phyloP scores from a whole-genome alignment of 2,113 vertebrate species.

The Callipepla californica region DNA sequence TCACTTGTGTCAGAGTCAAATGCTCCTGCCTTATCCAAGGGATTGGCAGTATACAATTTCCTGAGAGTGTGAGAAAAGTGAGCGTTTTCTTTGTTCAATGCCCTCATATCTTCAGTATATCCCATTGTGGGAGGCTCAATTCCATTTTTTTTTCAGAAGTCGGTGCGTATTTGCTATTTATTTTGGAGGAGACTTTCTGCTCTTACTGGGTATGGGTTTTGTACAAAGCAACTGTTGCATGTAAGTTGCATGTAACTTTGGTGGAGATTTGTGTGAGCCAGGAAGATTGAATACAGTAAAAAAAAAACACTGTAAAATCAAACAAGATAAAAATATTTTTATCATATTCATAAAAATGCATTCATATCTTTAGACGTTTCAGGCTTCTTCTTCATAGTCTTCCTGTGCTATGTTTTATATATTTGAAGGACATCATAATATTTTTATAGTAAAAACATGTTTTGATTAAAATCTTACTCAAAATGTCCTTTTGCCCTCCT shows the following conservation, averaged over 20 bases:
- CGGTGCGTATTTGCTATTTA: not conserved
- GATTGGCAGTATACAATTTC: not conserved
- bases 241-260: not conserved
- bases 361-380: constrained; percentile 18
- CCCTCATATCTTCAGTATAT: not conserved
- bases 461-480: constrained; percentile 70
- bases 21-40: not conserved
- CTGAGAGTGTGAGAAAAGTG: not conserved
- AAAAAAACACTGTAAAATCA: constrained; percentile 33
- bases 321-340: constrained; percentile 24
- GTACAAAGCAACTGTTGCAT: not conserved
- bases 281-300: constrained; percentile 30
- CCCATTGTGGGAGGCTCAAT: not conserved
- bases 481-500: constrained; percentile 66
- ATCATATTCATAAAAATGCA: constrained; percentile 40
- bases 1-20: not conserved
- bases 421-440: constrained; percentile 72
- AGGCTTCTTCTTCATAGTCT: constrained; percentile 50
- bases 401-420: constrained; percentile 56
- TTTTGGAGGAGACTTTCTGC: not conserved
- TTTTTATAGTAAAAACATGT: constrained; percentile 72
- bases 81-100: not conserved
- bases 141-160: not conserved
- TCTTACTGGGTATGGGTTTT: not conserved
- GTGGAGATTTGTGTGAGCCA: not conserved